Base-by-base conservation (phyloP, 2,888 invertebrate genomes). In the Agonopterix heracliana region DNA sequence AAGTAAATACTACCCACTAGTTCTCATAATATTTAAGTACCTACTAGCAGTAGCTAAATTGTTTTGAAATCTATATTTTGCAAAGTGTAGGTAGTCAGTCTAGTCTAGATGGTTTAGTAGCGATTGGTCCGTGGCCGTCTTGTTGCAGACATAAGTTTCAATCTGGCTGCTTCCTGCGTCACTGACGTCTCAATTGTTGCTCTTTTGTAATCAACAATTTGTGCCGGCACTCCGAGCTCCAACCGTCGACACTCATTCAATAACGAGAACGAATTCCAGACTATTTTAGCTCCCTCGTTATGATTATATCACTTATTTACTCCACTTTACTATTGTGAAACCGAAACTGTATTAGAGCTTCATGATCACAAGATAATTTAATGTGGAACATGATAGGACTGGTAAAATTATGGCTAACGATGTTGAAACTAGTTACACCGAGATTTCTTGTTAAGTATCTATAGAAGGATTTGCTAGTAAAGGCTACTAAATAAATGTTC, bases 161-260 rank as follows among this genome's bases (percentile, higher is more conserved):
- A 87, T 85, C 76, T 76, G 74, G 60, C 57, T 68, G 66, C 70
- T 83, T 86, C 85, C 86, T 85, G 84, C 76, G 74, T 55, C 68
- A 68, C 73, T 78, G 79, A 83, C 82, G 76, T 79, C 80, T 85
- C 85, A 86, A 86, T 86, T 83, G 85, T 74, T 81, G 81, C 83
- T 86, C 87, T 86, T 87, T 86, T 86, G 84, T 86, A 84, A 86
- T 84, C 82, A 81, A 75, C 83, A 79, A 84, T 83, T 80, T 84
- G 82, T 81, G 78, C 75, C 77, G 75, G 72, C 76, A 78, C 73
- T 75, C 74, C 70, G 71, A 71, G 69, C 71, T 66, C 72, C 78
- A 74, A 74, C 81, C 74, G 69, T 65, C 71, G 63, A 66, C 59
- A 68, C 72, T 75, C 77, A 79, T 79, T 78, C 81, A 81, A 77